Evolutionary conservation across 2,888 invertebrate genomes (phyloP).

Genomic region (Incurvaria masculella): DNA sequence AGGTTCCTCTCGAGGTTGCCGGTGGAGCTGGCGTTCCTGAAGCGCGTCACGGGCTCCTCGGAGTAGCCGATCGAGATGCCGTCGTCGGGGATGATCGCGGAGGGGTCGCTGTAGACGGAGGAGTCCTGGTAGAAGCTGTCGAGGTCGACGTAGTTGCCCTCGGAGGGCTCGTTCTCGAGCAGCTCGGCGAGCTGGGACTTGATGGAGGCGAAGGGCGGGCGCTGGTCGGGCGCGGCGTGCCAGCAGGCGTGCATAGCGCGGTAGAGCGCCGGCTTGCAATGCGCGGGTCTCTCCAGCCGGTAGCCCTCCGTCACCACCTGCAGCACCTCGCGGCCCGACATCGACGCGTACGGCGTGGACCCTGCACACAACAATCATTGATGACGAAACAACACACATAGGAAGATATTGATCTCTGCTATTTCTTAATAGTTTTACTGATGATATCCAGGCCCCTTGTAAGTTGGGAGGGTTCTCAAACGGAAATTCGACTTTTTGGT

Average conservation of each 20-base stretch:
- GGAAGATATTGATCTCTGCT: background rate
- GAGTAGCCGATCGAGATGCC: constrained; percentile 51
- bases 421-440: background rate
- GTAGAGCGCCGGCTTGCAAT: constrained; percentile 64
- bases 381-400: constrained; percentile 3
- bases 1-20: constrained; percentile 8
- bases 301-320: constrained; percentile 75
- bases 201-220: constrained; percentile 68
- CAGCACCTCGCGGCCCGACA: constrained; percentile 82
- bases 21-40: constrained; percentile 9
- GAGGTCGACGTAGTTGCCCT: constrained; percentile 66
- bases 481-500: too few relatives aligned
- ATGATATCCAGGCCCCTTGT: too few relatives aligned
- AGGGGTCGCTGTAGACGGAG: constrained; percentile 54
- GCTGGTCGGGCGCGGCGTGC: constrained; percentile 67
- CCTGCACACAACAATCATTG: constrained; percentile 63
- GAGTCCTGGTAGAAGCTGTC: constrained; percentile 65
- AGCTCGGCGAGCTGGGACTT: constrained; percentile 58
- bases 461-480: too few relatives aligned
- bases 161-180: constrained; percentile 58
- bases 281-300: constrained; percentile 73
- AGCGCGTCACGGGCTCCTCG: constrained; percentile 30
- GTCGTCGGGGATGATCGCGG: constrained; percentile 49
- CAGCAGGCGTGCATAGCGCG: constrained; percentile 53
- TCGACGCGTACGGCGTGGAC: constrained; percentile 81